These are phyloP conservation scores for Odontophorus gujanensis DNA, from an alignment of 2,113 vertebrate species.

Conservation along the genomic window DNA sequence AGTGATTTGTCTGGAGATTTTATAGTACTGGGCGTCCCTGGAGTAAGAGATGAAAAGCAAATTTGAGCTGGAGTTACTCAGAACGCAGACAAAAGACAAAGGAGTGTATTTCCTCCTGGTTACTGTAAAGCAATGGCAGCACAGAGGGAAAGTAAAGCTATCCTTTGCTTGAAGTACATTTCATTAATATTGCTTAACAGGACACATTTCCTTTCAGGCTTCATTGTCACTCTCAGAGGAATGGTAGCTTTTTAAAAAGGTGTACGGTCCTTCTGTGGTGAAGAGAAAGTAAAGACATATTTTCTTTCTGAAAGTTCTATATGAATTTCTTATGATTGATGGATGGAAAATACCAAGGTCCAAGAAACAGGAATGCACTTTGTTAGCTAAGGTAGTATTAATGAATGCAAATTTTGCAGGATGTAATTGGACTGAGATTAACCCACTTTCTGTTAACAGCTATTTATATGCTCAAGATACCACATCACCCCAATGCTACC, in stretches of 20 bases:
- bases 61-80: background rate
- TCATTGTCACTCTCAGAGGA: background rate
- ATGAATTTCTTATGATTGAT: background rate
- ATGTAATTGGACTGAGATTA: background rate
- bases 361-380: background rate
- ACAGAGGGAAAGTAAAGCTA: background rate
- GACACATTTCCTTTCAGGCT: background rate
- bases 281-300: background rate
- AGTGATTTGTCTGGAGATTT: constrained; percentile 44
- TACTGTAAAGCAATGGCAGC: background rate
- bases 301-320: background rate
- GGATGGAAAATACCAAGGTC: background rate
- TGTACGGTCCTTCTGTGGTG: background rate
- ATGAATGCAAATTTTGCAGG: background rate
- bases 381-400: background rate
- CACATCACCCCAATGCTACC: background rate
- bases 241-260: background rate
- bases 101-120: background rate
- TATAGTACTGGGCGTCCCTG: background rate
- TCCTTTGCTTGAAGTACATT: background rate
- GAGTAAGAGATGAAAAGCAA: constrained; percentile 14
- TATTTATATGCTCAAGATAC: background rate
- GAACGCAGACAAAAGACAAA: background rate
- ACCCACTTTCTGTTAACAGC: background rate
- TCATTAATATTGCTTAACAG: background rate